phyloP scores from a whole-genome alignment of 2,888 invertebrate genomes.

The Volucella bombylans region DNA sequence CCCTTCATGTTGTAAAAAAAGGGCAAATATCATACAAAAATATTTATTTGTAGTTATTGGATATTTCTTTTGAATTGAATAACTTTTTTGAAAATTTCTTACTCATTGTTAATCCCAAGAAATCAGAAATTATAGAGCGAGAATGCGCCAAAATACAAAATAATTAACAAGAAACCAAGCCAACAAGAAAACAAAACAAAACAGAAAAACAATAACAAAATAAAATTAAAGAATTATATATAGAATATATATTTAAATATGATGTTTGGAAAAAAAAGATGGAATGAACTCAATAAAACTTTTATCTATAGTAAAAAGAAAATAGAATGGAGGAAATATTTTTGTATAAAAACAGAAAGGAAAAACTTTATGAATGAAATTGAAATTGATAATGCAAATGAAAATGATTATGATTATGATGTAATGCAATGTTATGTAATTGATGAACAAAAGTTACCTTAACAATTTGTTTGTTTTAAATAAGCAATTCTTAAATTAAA shows the following conservation, averaged over 20 bases:
- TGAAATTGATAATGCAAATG: slow-evolving; percentile 8
- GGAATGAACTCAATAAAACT: slow-evolving; percentile 31
- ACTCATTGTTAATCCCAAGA: slow-evolving; percentile 17
- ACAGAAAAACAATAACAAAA: slow-evolving; percentile 7
- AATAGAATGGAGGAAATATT: slow-evolving; percentile 57
- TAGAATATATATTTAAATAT: slow-evolving; percentile 45
- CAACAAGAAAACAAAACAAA: slow-evolving; percentile 59
- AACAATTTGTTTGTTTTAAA: slow-evolving; percentile 3
- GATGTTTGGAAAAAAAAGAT: slow-evolving; percentile 11
- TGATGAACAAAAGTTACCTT: slow-evolving; percentile 17
- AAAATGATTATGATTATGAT: slow-evolving; percentile 26
- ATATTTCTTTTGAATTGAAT: slow-evolving; percentile 12
- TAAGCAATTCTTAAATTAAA: slow-evolving; percentile 26
- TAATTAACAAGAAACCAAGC: slow-evolving; percentile 45
- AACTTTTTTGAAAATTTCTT: slow-evolving; percentile 35
- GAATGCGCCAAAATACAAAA: slow-evolving; percentile 53
- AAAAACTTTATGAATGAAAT: slow-evolving; percentile 46
- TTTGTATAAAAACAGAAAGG: slow-evolving; percentile 56
- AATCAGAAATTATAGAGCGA: slow-evolving; percentile 31
- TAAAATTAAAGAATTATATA: slow-evolving; percentile 23
- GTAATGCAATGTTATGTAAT: slow-evolving; percentile 17
- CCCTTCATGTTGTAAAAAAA: neutral
- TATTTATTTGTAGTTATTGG: slow-evolving; percentile 43
- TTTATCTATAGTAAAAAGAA: slow-evolving; percentile 46
- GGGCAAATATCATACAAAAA: neutral